These are phyloP conservation scores for Varecia variegata DNA, from an alignment of 2,797 vertebrate species.

Conservation along the genomic window DNA sequence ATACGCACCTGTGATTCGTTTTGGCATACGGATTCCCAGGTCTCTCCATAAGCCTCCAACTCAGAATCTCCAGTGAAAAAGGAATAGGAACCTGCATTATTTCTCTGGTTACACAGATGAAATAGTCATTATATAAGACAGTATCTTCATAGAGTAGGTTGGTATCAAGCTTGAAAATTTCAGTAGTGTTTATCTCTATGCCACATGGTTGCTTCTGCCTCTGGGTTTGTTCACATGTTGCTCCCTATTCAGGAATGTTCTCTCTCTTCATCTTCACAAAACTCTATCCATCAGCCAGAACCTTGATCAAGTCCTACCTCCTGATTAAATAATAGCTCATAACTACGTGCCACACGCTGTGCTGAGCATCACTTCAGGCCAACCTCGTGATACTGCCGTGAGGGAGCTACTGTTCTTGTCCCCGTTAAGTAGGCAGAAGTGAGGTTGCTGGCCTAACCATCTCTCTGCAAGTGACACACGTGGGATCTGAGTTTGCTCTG, in stretches of 20 bases:
- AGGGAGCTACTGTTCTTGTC: not conserved
- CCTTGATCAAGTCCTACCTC: not conserved
- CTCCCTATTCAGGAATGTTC: not conserved
- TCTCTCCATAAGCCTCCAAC: not conserved
- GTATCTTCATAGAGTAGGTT: not conserved
- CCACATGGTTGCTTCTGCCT: not conserved
- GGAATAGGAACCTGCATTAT: not conserved
- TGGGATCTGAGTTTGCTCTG: not conserved
- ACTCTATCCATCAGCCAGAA: not conserved
- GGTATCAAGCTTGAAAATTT: not conserved
- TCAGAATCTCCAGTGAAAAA: not conserved
- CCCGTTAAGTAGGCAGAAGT: fast-evolving
- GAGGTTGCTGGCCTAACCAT: not conserved
- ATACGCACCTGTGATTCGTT: not conserved
- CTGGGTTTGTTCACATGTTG: not conserved
- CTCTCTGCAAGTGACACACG: not conserved
- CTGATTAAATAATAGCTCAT: not conserved
- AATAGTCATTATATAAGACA: not conserved
- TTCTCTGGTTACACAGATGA: not conserved
- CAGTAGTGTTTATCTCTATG: not conserved
- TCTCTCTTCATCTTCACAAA: not conserved
- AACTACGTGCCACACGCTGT: not conserved
- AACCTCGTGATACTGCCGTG: not conserved
- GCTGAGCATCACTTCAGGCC: not conserved
- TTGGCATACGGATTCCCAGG: not conserved